phyloP scores from a whole-genome alignment of 2,113 vertebrate genomes.

The Alligator mississippiensis region DNA sequence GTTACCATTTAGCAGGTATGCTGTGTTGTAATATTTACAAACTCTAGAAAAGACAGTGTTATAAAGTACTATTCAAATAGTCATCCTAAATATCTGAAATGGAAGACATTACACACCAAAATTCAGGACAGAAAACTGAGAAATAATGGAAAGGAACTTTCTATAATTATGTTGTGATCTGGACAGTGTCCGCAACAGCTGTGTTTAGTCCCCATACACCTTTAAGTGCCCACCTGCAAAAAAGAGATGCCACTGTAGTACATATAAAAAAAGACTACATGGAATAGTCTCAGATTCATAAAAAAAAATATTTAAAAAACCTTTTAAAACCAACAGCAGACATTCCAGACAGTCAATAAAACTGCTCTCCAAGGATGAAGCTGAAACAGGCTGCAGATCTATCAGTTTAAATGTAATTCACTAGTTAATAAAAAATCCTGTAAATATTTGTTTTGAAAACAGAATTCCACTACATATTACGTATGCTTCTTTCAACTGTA shows the following conservation, averaged over 20 bases:
- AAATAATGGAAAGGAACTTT: not conserved
- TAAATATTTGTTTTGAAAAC: conserved; percentile 35
- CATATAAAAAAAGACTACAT: not conserved
- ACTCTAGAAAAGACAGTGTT: not conserved
- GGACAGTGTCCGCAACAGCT: conserved; percentile 36
- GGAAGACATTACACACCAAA: not conserved
- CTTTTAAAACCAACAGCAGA: conserved; percentile 61
- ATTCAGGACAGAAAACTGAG: not conserved
- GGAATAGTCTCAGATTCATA: conserved; percentile 9
- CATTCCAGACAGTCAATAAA: conserved; percentile 27
- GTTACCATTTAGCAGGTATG: not conserved
- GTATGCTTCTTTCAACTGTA: conserved; percentile 5
- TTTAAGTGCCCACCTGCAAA: conserved; percentile 56
- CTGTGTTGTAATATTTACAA: not conserved
- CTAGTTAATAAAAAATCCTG: conserved; percentile 37
- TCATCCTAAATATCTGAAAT: not conserved
- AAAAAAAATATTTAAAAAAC: conserved; percentile 12
- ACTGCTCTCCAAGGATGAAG: conserved; percentile 50
- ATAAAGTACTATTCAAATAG: not conserved
- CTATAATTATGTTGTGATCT: not conserved
- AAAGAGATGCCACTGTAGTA: conserved; percentile 3
- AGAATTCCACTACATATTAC: conserved; percentile 15
- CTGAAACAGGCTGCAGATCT: not conserved
- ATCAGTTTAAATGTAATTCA: conserved; percentile 44
- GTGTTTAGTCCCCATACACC: not conserved